Conservation (phyloP, 2,888 invertebrate genomes). For the Bhutanitis thaidina region DNA sequence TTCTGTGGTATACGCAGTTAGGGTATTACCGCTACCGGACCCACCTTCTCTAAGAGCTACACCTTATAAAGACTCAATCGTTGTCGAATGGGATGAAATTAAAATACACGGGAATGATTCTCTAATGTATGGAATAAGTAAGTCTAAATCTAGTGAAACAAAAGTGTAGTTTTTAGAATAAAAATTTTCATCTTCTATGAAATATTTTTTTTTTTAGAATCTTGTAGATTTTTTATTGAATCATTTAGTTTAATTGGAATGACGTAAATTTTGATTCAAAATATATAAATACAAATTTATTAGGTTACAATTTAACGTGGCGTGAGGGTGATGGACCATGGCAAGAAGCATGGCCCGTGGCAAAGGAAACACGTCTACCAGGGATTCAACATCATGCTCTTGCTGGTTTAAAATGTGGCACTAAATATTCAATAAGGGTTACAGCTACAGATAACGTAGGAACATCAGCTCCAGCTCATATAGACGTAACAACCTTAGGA, state of each 20-base stretch:
- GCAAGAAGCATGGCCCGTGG: slow-evolving; percentile 82
- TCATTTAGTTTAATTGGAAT: no score
- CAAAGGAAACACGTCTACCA: slow-evolving; percentile 77
- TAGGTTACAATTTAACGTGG: slow-evolving; percentile 76
- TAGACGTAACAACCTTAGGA: slow-evolving; percentile 81
- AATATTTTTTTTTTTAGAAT: no score
- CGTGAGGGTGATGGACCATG: slow-evolving; percentile 66
- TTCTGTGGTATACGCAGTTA: slow-evolving; percentile 87
- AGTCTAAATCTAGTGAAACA: slow-evolving; percentile 31
- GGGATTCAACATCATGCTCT: slow-evolving; percentile 81
- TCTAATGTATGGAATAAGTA: slow-evolving; percentile 54
- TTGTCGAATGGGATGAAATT: slow-evolving; percentile 85
- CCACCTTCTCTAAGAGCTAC: slow-evolving; percentile 82
- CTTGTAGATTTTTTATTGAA: no score
- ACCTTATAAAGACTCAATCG: slow-evolving; percentile 69
- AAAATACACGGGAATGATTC: slow-evolving; percentile 50
- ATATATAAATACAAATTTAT: no score
- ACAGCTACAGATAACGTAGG: slow-evolving; percentile 91
- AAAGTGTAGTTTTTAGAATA: no score
- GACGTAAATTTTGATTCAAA: no score
- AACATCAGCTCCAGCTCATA: slow-evolving; percentile 83
- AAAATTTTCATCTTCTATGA: no score
- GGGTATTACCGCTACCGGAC: slow-evolving; percentile 87
- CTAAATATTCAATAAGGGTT: slow-evolving; percentile 88
- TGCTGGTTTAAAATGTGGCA: slow-evolving; percentile 89